Evolutionary conservation across 2,888 invertebrate species (phyloP), one percentile per base, ranked within the genome.

Genomic region (Cyrtodaria siliqua): DNA sequence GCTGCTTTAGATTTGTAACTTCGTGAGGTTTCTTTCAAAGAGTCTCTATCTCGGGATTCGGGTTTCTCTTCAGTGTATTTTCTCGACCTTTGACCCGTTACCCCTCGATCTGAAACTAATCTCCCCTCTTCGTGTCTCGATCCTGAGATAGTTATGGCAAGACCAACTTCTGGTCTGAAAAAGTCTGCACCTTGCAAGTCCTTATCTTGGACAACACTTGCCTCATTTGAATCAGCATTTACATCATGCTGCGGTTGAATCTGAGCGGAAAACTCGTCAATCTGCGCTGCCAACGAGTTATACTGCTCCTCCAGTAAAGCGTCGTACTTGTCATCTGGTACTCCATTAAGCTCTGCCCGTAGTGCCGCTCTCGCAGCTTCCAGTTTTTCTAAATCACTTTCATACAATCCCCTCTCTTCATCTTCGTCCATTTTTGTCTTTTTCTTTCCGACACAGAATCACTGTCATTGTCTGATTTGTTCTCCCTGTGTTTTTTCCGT

Each of bases 321-420:
- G 75, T 78, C 75, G 53, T 75, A 75, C 23, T 66, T 40, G n/a
- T 66, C 72, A 66, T 74, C 78, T 20, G 69, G 40, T 16, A 57
- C 82, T n/a, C 88, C 89, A 18, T 3, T 24, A 8, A 93, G 83
- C 73, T 92, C 90, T 20, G 92, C 93, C 70, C 89, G 86, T 12
- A 93, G 79, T 24, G 92, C 87, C 16, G 90, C 92, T 61, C 92
- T 85, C 8, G 92, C 91, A 33, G 90, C 89, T 76, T 93, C 93
- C 50, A 93, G 83, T 63, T 91, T 91, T 63, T 91, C 90, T 50
- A 93, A 73, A 74, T 91, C 87, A 61, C 71, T 82, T 38, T 88
- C 89, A 40, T 89, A 87, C 18, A 87, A 77, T 8, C 63, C 33
- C 2, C 61, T 59, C 33, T 71, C 67, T 26, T 62, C 24, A 23